A percentile compares a stretch with the other conserved stretches of the same genome.
Conservation (phyloP, 2,888 invertebrate species). For the Allophyes oxyacanthae region DNA sequence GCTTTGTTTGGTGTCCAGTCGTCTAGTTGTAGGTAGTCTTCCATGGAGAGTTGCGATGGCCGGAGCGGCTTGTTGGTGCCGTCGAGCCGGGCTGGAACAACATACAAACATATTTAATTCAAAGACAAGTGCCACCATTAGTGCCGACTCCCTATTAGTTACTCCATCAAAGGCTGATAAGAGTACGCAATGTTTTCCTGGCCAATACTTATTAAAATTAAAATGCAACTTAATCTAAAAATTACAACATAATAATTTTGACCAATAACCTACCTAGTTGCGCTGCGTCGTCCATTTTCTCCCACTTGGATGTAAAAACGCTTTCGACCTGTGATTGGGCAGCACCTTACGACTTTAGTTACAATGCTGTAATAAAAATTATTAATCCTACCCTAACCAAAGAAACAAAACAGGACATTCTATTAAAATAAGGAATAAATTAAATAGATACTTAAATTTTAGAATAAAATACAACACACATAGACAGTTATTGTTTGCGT, state of each 20-base stretch:
- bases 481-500: constrained; percentile 23
- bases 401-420: constrained; percentile 36
- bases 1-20: constrained; percentile 91
- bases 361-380: constrained; percentile 84
- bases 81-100: constrained; percentile 96
- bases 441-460: constrained; percentile 36
- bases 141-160: constrained; percentile 12
- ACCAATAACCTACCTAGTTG: constrained; percentile 94
- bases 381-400: constrained; percentile 80
- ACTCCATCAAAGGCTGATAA: constrained; percentile 12
- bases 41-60: constrained; percentile 93
- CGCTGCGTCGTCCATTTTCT: constrained; percentile 94
- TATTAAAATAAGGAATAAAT: constrained; percentile 35
- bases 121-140: constrained; percentile 2
- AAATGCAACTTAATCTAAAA: constrained; percentile 44
- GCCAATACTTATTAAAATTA: constrained; percentile 14
- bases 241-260: constrained; percentile 48
- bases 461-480: constrained; percentile 37
- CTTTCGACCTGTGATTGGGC: constrained; percentile 85
- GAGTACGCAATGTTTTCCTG: constrained; percentile 8
- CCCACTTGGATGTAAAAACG: constrained; percentile 93
- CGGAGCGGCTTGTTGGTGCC: constrained; percentile 94
- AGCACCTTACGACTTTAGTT: constrained; percentile 82
- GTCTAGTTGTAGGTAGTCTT: constrained; percentile 97
- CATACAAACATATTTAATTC: constrained; percentile 55